Conservation (phyloP, 2,888 invertebrate species). For the Temnothorax rugatulus region DNA sequence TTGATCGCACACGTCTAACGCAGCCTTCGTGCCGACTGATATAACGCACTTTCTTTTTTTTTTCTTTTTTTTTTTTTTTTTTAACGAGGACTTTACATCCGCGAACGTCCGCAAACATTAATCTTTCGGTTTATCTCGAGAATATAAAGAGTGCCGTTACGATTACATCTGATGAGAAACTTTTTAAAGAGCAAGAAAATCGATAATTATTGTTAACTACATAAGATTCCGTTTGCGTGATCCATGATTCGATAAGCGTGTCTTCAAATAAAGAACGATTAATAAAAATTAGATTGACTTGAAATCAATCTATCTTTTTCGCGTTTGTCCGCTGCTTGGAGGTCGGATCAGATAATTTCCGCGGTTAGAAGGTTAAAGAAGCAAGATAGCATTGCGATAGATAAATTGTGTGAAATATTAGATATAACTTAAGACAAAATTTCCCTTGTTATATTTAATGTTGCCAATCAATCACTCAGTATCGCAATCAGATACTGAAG, state of each 20-base stretch:
- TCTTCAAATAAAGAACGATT: conserved; percentile 11
- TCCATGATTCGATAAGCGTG: not conserved
- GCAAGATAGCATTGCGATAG: conserved; percentile 10
- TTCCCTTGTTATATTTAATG: conserved; percentile 31
- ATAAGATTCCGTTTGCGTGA: not conserved
- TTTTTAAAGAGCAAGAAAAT: not conserved
- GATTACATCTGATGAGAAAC: not conserved
- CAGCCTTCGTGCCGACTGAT: conserved; percentile 44
- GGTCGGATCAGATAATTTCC: conserved; percentile 14
- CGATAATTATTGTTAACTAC: not conserved
- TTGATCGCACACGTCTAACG: conserved; percentile 40
- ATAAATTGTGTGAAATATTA: conserved; percentile 35
- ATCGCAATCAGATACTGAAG: conserved; percentile 23
- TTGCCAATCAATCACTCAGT: conserved; percentile 33
- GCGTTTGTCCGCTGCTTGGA: not conserved
- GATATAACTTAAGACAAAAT: conserved; percentile 36
- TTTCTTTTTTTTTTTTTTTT: no score
- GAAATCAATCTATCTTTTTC: not conserved
- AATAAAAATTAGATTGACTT: conserved; percentile 4
- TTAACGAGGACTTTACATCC: conserved; percentile 21
- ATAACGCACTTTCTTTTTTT: conserved; percentile 1
- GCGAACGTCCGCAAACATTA: conserved; percentile 30
- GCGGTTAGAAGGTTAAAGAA: conserved; percentile 34
- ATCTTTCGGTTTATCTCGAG: conserved; percentile 33
- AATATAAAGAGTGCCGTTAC: not conserved